Percentiles rank a stretch among this genome's conserved stretches.
phyloP scores from a whole-genome alignment of 1,140 invertebrate species.

The Drepana arcuata region DNA sequence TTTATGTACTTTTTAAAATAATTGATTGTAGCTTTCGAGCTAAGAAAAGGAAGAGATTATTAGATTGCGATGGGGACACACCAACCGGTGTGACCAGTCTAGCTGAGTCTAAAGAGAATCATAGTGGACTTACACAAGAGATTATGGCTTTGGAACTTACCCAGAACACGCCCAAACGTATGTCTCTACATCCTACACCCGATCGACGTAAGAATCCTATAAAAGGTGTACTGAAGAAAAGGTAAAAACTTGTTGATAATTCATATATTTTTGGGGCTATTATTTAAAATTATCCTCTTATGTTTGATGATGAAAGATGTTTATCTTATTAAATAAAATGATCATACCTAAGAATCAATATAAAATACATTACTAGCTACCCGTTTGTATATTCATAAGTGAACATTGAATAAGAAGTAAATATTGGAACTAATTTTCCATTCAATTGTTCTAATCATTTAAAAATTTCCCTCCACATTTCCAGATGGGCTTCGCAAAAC shows the following conservation, averaged over 20 bases:
- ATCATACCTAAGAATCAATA: too few relatives aligned
- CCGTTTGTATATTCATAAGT: too few relatives aligned
- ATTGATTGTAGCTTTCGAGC: constrained; percentile 69
- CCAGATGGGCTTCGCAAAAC: constrained; percentile 67
- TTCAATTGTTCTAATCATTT: too few relatives aligned
- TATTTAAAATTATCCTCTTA: too few relatives aligned
- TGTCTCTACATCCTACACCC: constrained; percentile 62
- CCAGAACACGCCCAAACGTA: constrained; percentile 74
- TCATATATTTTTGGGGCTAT: too few relatives aligned
- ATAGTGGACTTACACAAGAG: constrained; percentile 79
- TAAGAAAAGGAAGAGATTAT: constrained; percentile 73
- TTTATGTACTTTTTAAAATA: too few relatives aligned
- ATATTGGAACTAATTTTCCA: too few relatives aligned
- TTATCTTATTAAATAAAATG: too few relatives aligned
- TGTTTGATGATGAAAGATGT: too few relatives aligned
- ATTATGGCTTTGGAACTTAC: constrained; percentile 72
- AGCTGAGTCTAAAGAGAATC: constrained; percentile 49
- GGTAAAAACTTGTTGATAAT: constrained; percentile 26
- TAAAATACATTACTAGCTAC: too few relatives aligned
- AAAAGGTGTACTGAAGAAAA: constrained; percentile 74
- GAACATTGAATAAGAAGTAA: too few relatives aligned
- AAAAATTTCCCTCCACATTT: too few relatives aligned
- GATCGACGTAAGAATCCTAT: constrained; percentile 71
- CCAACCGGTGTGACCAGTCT: constrained; percentile 54
- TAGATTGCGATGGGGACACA: constrained; percentile 60